Base-by-base conservation (phyloP, 2,797 vertebrate genomes). In the Silurus lanzhouensis region DNA sequence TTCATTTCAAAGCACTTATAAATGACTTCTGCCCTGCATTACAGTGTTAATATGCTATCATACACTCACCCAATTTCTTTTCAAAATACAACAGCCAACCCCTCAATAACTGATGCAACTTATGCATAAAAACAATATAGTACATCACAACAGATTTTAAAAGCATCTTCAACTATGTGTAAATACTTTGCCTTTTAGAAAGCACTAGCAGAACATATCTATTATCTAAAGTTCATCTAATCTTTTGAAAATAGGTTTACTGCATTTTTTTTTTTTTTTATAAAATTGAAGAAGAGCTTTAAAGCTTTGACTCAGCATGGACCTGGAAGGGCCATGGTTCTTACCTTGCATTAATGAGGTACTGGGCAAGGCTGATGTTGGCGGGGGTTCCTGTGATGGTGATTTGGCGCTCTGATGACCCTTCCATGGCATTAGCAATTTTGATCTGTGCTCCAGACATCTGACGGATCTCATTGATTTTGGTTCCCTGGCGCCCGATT, bases 361-460 rank as follows among this genome's bases (percentile, higher is more conserved):
- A 99, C 93, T 99, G 98, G 60, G 98, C 98, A 64, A 99, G 96
- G 94, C 97, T 99, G 95, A 99, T 99, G 95, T 98, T 99, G 90
- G 97, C 98, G 44, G 97, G 97, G 93, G 96, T 97, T 93, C 98
- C 98, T 74, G 97, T 99, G 95, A 99, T 99, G 95, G 97, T 99
- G 87, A 99, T 97, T 94, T 99, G 98, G 84, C 98, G 97, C 93
- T 99, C 98, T 0, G 97, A 97, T 9, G 98, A 98, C 85, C 98
- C 98, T 94, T 99, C 98, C 14, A 97, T 98, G 94, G 98, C 97
- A 0, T 97, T 99, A 90, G 97, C 97, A 17, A 99, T 99, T 96
- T 99, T 99, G 95, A 99, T 99, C 94, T 99, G 98, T 8, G 98
- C 97, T 91, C 98, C 98, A 89, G 98, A 99, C 98, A 99, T 99